Evolutionary conservation across 1,140 invertebrate species (phyloP).

Genomic region (Drosophila athabasca): DNA sequence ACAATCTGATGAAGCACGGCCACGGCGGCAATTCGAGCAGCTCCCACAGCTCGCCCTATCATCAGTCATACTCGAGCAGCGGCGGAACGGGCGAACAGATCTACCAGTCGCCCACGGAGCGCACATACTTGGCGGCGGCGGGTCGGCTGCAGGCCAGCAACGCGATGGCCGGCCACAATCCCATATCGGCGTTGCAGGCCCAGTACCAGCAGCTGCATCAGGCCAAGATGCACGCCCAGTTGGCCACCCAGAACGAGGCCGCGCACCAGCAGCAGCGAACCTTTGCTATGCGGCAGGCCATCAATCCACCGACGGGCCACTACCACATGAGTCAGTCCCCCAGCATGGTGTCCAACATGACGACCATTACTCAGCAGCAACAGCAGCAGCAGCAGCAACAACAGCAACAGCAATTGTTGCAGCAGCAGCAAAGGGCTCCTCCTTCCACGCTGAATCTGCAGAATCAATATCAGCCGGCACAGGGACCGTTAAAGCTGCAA

Average conservation of each 20-base stretch:
- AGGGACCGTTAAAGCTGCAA: conserved; percentile 73
- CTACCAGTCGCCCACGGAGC: conserved; percentile 79
- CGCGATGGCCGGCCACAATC: conserved; percentile 82
- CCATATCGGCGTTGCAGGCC: conserved; percentile 84
- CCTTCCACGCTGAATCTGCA: conserved; percentile 74
- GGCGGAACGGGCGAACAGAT: conserved; percentile 68
- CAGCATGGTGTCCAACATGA: conserved; percentile 72
- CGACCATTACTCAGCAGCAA: conserved; percentile 57
- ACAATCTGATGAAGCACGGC: conserved; percentile 66
- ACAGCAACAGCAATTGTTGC: conserved; percentile 32
- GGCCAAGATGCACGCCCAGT: conserved; percentile 86
- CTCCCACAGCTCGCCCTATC: conserved; percentile 77
- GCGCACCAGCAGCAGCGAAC: conserved; percentile 86
- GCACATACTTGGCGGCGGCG: conserved; percentile 83
- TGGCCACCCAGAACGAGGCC: conserved; percentile 86
- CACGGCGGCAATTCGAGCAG: conserved; percentile 67
- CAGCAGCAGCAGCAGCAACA: conserved; percentile 77
- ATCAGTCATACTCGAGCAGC: conserved; percentile 75
- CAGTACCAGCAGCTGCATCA: conserved; percentile 86
- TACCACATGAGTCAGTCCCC: conserved; percentile 80
- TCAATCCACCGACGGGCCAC: conserved; percentile 83
- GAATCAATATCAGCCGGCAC: conserved; percentile 78
- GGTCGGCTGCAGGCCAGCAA: conserved; percentile 83
- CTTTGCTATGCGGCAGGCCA: conserved; percentile 85
- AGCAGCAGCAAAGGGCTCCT: conserved; percentile 65